Percentiles rank a stretch among this genome's conserved stretches.
Evolutionary conservation across 2,113 vertebrate genomes (phyloP).

Genomic region (Microcebus jonahi): DNA sequence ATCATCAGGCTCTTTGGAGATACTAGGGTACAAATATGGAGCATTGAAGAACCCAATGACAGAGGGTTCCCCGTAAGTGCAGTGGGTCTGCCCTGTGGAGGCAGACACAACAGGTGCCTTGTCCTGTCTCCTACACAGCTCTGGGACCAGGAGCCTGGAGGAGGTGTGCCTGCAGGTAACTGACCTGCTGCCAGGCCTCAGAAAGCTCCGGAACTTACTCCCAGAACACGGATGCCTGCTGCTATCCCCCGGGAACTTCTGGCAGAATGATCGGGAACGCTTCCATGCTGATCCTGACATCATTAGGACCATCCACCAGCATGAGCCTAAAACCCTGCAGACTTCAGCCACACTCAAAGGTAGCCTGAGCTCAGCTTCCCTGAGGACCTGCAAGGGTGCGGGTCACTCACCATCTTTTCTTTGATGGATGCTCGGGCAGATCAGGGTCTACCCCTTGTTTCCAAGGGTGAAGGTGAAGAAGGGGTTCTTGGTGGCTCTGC

Average conservation of each 20-base stretch:
- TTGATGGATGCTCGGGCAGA: not conserved
- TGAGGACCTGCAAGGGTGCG: rapidly evolving
- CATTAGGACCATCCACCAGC: conserved; percentile 95
- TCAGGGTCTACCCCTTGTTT: not conserved
- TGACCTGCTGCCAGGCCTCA: conserved; percentile 93
- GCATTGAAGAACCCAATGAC: not conserved
- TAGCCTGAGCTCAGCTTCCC: conserved; percentile 60
- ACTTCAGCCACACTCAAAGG: conserved; percentile 97
- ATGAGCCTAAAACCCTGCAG: conserved; percentile 96
- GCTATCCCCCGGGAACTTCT: conserved; percentile 97
- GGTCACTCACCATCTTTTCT: not conserved
- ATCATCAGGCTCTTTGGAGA: not conserved
- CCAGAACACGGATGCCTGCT: conserved; percentile 97
- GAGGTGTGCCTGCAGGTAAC: conserved; percentile 95
- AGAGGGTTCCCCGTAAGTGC: rapidly evolving
- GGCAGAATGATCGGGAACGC: conserved; percentile 96
- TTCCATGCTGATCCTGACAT: conserved; percentile 95
- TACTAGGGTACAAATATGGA: not conserved
- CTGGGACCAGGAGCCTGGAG: conserved; percentile 91
- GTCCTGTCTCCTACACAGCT: conserved; percentile 79
- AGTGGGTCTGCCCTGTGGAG: not conserved
- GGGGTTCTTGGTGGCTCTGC: not conserved
- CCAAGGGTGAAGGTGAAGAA: not conserved
- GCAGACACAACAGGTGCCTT: rapidly evolving
- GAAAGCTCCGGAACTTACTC: conserved; percentile 91